Base-by-base conservation (phyloP, 2,888 invertebrate genomes). In the Troides oblongomaculatus region DNA sequence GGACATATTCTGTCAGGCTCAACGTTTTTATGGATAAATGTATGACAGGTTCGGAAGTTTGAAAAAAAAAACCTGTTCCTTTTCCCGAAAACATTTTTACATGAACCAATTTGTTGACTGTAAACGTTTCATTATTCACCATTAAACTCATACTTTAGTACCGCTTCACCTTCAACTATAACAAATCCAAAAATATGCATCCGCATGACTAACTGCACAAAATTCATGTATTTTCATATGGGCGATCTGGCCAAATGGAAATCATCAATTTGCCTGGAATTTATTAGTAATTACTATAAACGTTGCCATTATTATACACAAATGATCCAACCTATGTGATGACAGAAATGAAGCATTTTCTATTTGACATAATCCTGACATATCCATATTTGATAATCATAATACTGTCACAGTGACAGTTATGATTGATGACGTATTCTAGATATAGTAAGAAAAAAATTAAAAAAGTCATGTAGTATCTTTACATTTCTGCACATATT, bases 341-440 rank as follows among this genome's bases (percentile, higher is more conserved):
- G 46, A 14, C 46, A 12, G 46, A 12, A 30, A 30, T 3, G 30
- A 30, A 30, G 4, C 46, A 12, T 46, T 46, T 46, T 1, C 50
- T 39, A 46, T 61, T 50, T n/a, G 23, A 57, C 57, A 43, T 62
- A 66, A 53, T 23, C 43, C 67, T 67, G 67, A 62, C 23, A 62
- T 7, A 14, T 8, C 21, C 21, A 21, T 21, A 21, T 21, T 21
- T 39, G 1, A 23, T 14, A 53, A 21, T 66, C 17, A 18, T 23
- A 53, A 56, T 66, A 23, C 21, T 50, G 21, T n/a, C n/a, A 66
- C 10, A 46, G 12, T 12, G 30, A 59, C 43, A 50, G 23, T 5
- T 62, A 46, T 39, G 57, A 64, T 57, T 36, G 39, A 46, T 12
- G 10, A 46, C 12, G 14, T 46, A 46, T 12, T 12, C 0, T 14